Evolutionary conservation across 2,888 invertebrate genomes (phyloP).

Genomic region (Chalcis sispes): DNA sequence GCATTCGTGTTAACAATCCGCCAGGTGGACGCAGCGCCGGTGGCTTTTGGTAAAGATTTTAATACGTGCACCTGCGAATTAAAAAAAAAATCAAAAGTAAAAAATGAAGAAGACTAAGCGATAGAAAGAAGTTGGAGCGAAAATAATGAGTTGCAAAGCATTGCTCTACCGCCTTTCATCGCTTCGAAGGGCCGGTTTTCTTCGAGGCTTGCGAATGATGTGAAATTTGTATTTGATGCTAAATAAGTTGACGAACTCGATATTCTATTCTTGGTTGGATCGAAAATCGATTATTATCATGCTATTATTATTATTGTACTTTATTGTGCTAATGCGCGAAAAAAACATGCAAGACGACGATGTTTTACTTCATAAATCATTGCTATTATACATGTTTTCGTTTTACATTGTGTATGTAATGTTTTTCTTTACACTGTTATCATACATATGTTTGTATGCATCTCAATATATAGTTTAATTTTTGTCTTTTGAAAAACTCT

Average conservation of each 20-base stretch:
- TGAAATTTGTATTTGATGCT: slow-evolving; percentile 26
- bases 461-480: slow-evolving; percentile 18
- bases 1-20: slow-evolving; percentile 91
- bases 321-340: not conserved
- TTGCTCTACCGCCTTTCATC: slow-evolving; percentile 28
- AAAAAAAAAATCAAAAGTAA: slow-evolving; percentile 46
- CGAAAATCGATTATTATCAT: slow-evolving; percentile 44
- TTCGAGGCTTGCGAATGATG: slow-evolving; percentile 8
- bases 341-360: not conserved
- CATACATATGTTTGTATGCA: slow-evolving; percentile 25
- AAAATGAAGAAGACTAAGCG: not conserved
- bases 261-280: slow-evolving; percentile 53
- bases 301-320: slow-evolving; percentile 32
- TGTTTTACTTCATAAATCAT: not conserved
- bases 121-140: slow-evolving; percentile 1
- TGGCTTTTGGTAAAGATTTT: slow-evolving; percentile 84
- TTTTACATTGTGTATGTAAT: slow-evolving; percentile 20
- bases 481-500: slow-evolving; percentile 17
- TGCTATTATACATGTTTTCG: slow-evolving; percentile 19
- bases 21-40: slow-evolving; percentile 93
- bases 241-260: slow-evolving; percentile 38
- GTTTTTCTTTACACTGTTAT: slow-evolving; percentile 38
- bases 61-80: not conserved
- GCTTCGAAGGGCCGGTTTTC: slow-evolving; percentile 37
- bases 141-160: not conserved